Evolutionary conservation across 37 sponge, comb jelly and placozoan genomes (phyloP).

Genomic region (Halichondria panicea): DNA sequence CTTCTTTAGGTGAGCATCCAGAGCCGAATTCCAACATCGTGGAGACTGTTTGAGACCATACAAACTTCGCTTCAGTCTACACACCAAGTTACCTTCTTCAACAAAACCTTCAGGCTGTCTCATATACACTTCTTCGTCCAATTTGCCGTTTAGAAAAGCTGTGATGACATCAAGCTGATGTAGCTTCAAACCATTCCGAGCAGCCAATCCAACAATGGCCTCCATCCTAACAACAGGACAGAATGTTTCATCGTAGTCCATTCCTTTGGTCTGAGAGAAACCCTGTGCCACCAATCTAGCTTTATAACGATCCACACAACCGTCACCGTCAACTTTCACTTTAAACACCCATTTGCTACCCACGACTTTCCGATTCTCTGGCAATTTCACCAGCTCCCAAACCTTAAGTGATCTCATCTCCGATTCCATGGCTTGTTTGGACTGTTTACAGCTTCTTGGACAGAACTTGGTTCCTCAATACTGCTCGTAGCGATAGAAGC

Average conservation of each 20-base stretch:
- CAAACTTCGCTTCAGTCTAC: constrained; percentile 53
- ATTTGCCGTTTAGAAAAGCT: constrained; percentile 49
- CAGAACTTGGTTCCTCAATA: constrained; percentile 19
- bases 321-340: constrained; percentile 43
- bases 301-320: constrained; percentile 53
- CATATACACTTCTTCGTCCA: constrained; percentile 63
- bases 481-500: constrained; percentile 3
- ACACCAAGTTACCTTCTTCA: constrained; percentile 46
- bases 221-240: constrained; percentile 53
- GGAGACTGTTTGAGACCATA: constrained; percentile 65
- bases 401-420: constrained; percentile 58
- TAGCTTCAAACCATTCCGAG: constrained; percentile 43
- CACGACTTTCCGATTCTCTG: constrained; percentile 34
- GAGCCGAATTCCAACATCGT: too few species aligned
- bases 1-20: constrained; percentile 39
- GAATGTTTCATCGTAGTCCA: constrained; percentile 68
- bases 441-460: constrained; percentile 27
- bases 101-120: constrained; percentile 68
- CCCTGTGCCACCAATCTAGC: constrained; percentile 53
- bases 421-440: constrained; percentile 49
- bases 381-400: constrained; percentile 59
- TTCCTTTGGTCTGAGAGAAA: constrained; percentile 45
- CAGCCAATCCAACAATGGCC: constrained; percentile 42
- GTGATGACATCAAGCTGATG: constrained; percentile 58
- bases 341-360: constrained; percentile 72